These are phyloP conservation scores for Pseudomyrmex gracilis DNA, from an alignment of 1,140 invertebrate species.

Conservation along the genomic window DNA sequence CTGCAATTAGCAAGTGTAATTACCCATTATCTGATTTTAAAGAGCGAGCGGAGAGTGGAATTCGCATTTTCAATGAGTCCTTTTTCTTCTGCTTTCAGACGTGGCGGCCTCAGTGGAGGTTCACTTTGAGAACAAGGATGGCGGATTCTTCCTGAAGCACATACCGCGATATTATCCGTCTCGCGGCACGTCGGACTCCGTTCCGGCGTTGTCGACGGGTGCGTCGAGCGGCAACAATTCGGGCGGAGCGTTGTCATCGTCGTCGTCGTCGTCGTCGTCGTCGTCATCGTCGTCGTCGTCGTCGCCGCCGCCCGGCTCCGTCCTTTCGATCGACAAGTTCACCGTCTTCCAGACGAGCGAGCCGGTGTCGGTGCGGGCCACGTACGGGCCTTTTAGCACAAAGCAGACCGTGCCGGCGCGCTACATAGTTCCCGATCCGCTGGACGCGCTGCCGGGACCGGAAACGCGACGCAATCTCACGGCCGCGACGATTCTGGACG, in stretches of 20 bases:
- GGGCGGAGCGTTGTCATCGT: constrained; percentile 67
- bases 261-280: constrained; percentile 79
- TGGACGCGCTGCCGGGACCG: constrained; percentile 85
- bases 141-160: constrained; percentile 95
- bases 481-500: constrained; percentile 84
- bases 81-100: constrained; percentile 74
- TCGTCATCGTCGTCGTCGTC: constrained; percentile 80
- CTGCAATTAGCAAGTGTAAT: background rate
- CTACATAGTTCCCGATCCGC: constrained; percentile 93
- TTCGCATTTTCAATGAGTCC: background rate
- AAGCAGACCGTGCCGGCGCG: constrained; percentile 96
- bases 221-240: constrained; percentile 40
- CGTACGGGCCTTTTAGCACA: constrained; percentile 96
- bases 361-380: constrained; percentile 94
- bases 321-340: constrained; percentile 92
- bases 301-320: constrained; percentile 86
- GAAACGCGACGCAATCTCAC: constrained; percentile 77
- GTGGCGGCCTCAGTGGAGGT: constrained; percentile 89
- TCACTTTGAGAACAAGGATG: constrained; percentile 95
- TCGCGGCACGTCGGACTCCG: constrained; percentile 80
- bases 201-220: constrained; percentile 67
- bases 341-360: constrained; percentile 95
- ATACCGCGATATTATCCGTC: constrained; percentile 86
- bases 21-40: background rate
- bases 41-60: background rate